A percentile compares a stretch with the other conserved stretches of the same genome.
Evolutionary conservation across 2,797 vertebrate genomes (phyloP).

Genomic region (Apodemus agrarius): DNA sequence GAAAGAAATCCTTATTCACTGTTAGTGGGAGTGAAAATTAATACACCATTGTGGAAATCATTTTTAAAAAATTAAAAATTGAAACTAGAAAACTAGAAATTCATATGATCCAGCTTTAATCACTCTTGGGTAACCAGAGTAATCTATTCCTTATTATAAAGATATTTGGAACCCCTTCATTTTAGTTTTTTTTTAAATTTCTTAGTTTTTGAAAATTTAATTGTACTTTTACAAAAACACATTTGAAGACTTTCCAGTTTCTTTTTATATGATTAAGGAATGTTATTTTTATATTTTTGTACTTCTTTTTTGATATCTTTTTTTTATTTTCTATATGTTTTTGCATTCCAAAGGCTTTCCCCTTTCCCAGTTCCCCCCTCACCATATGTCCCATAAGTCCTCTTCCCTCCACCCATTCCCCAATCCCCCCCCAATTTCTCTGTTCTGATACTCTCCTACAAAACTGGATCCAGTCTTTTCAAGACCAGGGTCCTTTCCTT

Average conservation of each 20-base stretch:
- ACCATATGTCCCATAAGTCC: too few species aligned
- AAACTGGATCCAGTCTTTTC: too few species aligned
- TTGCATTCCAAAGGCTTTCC: too few species aligned
- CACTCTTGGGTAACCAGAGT: background rate
- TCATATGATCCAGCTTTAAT: background rate
- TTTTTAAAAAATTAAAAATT: background rate
- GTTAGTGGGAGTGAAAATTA: background rate
- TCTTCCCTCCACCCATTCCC: too few species aligned
- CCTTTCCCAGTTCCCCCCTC: too few species aligned
- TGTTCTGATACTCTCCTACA: too few species aligned
- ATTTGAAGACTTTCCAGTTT: constrained; percentile 18
- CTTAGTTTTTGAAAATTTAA: constrained; percentile 24
- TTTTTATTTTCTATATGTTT: too few species aligned
- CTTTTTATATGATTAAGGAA: background rate
- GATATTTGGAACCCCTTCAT: background rate
- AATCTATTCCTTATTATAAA: background rate
- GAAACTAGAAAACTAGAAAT: background rate
- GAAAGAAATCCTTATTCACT: background rate
- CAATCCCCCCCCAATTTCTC: too few species aligned
- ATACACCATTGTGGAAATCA: background rate
- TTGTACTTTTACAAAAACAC: background rate
- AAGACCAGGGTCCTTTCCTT: too few species aligned
- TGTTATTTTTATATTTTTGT: background rate
- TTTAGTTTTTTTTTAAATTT: too few species aligned
- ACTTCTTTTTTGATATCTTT: too few species aligned